Conservation (phyloP, 2,113 vertebrate genomes). For the Cacatua alba region DNA sequence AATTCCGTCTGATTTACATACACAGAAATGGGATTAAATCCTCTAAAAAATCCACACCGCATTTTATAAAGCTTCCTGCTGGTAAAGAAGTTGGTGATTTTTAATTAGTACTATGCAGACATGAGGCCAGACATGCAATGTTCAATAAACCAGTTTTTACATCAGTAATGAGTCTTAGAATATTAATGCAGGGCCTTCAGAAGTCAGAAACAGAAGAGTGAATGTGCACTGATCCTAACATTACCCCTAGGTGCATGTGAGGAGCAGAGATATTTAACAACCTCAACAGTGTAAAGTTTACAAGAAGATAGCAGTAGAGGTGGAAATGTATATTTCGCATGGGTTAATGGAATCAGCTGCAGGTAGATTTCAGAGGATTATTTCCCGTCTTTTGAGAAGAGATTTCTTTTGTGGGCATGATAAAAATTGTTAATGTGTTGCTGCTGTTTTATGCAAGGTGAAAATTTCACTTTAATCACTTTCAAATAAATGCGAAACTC, state of each 20-base stretch:
- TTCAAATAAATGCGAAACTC: conserved; percentile 70
- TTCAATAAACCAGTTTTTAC: conserved; percentile 73
- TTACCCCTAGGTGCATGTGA: conserved; percentile 43
- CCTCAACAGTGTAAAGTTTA: neutral
- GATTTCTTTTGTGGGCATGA: conserved; percentile 69
- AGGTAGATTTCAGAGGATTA: conserved; percentile 71
- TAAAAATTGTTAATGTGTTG: conserved; percentile 72
- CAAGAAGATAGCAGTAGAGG: neutral
- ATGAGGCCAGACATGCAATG: conserved; percentile 60
- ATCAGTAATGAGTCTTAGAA: conserved; percentile 68
- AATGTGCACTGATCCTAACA: conserved; percentile 42
- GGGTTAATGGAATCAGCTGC: conserved; percentile 70
- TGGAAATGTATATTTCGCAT: conserved; percentile 34
- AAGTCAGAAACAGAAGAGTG: conserved; percentile 47
- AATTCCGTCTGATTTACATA: neutral
- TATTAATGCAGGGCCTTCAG: conserved; percentile 65
- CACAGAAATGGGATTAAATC: neutral
- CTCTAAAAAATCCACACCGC: conserved; percentile 23
- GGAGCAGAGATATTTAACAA: conserved; percentile 39
- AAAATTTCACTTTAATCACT: conserved; percentile 76
- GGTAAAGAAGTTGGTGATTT: conserved; percentile 58
- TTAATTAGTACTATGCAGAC: conserved; percentile 70
- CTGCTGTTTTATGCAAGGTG: conserved; percentile 67
- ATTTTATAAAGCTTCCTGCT: conserved; percentile 48
- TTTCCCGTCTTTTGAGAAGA: conserved; percentile 67